Evolutionary conservation across 2,797 vertebrate species (phyloP).

Genomic region (Taenioides sp.): DNA sequence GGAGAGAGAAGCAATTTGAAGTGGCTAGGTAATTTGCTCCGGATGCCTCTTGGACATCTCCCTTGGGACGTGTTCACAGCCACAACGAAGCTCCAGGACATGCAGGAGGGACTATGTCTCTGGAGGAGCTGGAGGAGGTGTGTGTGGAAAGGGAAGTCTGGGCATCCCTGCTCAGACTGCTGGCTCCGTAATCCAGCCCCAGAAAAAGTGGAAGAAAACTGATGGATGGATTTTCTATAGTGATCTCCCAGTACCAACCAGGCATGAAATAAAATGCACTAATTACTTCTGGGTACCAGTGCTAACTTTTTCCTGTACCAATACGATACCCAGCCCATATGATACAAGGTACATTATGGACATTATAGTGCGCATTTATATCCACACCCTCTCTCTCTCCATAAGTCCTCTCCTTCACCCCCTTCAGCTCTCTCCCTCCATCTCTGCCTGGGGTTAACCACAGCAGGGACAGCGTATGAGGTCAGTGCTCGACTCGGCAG

Average conservation of each 20-base stretch:
- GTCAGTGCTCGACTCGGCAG: constrained; percentile 70
- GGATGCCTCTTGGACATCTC: no score
- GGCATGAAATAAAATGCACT: no score
- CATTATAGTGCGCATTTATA: constrained; percentile 24
- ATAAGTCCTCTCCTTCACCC: constrained; percentile 16
- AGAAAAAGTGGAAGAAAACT: no score
- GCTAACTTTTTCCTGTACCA: background rate
- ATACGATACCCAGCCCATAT: background rate
- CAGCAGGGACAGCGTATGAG: constrained; percentile 73
- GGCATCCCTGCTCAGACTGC: no score
- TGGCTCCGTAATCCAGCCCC: no score
- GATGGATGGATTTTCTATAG: background rate
- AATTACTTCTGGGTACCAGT: background rate
- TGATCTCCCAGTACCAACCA: background rate
- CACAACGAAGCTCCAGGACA: no score
- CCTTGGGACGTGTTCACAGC: no score
- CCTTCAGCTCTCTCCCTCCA: constrained; percentile 23
- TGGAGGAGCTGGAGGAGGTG: no score
- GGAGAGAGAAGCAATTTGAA: no score
- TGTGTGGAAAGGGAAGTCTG: no score
- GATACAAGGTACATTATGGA: constrained; percentile 3
- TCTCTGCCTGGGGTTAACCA: constrained; percentile 65
- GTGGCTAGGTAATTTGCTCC: no score
- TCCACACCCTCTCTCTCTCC: constrained; percentile 26
- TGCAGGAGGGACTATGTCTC: no score